A percentile compares a stretch with the other conserved stretches of the same genome.
Evolutionary conservation across 2,888 invertebrate species (phyloP).

Genomic region (Limnephilus lunatus): DNA sequence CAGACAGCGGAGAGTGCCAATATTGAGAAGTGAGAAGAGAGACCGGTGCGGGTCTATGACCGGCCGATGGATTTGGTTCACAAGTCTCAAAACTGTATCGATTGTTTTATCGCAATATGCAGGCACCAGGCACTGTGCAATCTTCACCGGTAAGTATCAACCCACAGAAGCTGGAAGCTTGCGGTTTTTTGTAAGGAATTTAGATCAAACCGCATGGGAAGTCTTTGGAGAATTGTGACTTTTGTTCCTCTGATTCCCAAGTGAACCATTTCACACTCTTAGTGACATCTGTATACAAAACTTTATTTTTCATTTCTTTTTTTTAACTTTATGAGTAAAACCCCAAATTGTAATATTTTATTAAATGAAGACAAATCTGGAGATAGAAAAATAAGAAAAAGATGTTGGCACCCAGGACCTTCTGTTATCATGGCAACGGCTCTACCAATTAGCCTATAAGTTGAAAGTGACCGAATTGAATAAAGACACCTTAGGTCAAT

Average conservation of each 20-base stretch:
- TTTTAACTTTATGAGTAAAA: too few relatives aligned
- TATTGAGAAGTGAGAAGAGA: neutral
- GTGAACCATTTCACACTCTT: too few relatives aligned
- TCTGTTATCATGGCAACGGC: too few relatives aligned
- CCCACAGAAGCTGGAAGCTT: neutral
- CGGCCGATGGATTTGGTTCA: neutral
- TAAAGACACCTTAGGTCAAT: too few relatives aligned
- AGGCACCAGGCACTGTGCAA: neutral
- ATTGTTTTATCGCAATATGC: conserved; percentile 14
- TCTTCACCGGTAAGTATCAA: neutral
- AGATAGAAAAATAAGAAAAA: too few relatives aligned
- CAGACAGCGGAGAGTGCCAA: neutral
- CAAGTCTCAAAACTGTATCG: conserved; percentile 20
- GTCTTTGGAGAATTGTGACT: neutral
- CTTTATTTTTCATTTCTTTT: too few relatives aligned
- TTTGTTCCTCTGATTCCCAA: neutral
- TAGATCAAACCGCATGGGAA: neutral
- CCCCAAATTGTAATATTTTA: too few relatives aligned
- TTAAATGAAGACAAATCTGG: too few relatives aligned
- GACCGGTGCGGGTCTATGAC: conserved; percentile 22
- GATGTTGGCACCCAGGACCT: too few relatives aligned
- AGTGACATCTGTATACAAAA: too few relatives aligned
- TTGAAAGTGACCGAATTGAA: too few relatives aligned
- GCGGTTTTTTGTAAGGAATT: neutral
- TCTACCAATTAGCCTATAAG: too few relatives aligned